Evolutionary conservation across 2,797 vertebrate species (phyloP).

Genomic region (Psittacula derbiana): DNA sequence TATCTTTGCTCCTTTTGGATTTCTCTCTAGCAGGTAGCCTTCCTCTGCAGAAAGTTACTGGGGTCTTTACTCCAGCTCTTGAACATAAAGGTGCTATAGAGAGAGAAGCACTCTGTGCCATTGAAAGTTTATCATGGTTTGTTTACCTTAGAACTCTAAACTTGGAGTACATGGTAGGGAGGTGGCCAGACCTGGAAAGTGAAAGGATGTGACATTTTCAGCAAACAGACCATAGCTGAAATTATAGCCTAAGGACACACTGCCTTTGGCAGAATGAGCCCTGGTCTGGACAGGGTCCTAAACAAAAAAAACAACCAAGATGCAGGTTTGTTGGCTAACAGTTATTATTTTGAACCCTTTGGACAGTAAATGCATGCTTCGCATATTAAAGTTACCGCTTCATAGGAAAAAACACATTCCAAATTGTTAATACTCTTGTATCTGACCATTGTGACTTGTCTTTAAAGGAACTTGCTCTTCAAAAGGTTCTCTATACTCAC

Average conservation of each 20-base stretch:
- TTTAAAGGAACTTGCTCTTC: background rate
- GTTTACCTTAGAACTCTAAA: background rate
- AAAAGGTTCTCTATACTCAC: background rate
- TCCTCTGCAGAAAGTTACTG: background rate
- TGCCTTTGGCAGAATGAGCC: background rate
- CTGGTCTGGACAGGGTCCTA: background rate
- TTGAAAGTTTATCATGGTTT: background rate
- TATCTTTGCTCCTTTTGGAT: background rate
- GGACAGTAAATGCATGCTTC: background rate
- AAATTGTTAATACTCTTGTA: background rate
- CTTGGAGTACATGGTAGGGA: accelerated
- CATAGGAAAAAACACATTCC: background rate
- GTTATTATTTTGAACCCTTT: background rate
- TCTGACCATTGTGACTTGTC: background rate
- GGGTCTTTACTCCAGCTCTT: background rate
- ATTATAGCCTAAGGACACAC: background rate
- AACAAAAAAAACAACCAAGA: background rate
- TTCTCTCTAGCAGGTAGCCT: background rate
- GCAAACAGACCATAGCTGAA: background rate
- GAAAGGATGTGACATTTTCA: background rate
- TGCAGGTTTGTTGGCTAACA: background rate
- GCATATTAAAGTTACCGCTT: background rate
- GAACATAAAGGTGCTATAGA: background rate
- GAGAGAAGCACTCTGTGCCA: background rate
- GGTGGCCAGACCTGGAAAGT: background rate